Base-by-base conservation (phyloP, 2,113 vertebrate genomes). In the Aspiorhynchus laticeps region DNA sequence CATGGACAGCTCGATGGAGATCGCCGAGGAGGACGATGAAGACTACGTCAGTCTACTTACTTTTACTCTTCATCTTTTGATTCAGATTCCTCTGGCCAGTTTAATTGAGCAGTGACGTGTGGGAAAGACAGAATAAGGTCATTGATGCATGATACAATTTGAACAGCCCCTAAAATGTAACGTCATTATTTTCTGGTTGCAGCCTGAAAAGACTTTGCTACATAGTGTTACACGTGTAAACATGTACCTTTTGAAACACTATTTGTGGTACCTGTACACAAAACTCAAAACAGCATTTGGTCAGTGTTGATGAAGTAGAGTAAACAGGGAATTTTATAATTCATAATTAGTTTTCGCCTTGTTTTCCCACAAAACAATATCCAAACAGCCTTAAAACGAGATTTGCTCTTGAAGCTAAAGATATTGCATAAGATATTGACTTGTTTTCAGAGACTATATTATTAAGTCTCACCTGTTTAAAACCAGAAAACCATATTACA, bases 41-140 rank as follows among this genome's bases (percentile, higher is more conserved):
- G 96, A 96, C 90, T 91, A 87, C 85, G 96, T 97, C 63, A 93
- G 95, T 95, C 86, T 51, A 36, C 3, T 24, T 21, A n/a, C 59
- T 21, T 12, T 79, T 2, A 36, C 26, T 26, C 43, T 15, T 59
- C 21, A n/a, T 31, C 56, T 26, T 53, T 15, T n/a, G 33, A 6
- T 6, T 33, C 9, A 43, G 6, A 38, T 33, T 17, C 15, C 4
- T 15, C n/a, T 26, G n/a, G 12, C n/a, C 26, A 14, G 26, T 14
- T 31, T 31, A 33, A 33, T 1, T 3, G 65, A 65, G 63, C 59
- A 14, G 59, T 12, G 61, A 6, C 14, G 26, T 15, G 26, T 28
- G 26, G 63, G 63, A 31, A 33, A 15, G 31, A 71, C 3, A 9
- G 15, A 67, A 17, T 33, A 15, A 33, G 65, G 7, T 69, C 65